Percentiles rank a stretch among this genome's conserved stretches.
These are phyloP conservation scores for Acronicta aceris DNA, from an alignment of 2,888 invertebrate genomes.

Conservation along the genomic window DNA sequence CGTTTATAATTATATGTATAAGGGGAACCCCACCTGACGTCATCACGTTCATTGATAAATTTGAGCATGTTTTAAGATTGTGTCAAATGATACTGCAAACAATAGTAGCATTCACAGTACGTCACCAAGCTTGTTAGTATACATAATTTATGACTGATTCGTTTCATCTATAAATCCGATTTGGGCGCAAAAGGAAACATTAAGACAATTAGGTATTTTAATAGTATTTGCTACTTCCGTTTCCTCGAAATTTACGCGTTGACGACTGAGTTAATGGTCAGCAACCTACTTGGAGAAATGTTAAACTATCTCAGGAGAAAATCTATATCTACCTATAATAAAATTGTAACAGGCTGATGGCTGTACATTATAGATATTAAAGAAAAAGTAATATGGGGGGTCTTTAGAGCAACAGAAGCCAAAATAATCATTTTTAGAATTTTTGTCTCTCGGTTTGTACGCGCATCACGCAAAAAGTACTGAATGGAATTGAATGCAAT, in stretches of 20 bases:
- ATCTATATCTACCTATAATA: too few relatives aligned
- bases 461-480: too few relatives aligned
- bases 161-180: not conserved
- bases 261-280: too few relatives aligned
- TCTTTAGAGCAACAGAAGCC: too few relatives aligned
- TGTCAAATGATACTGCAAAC: slow-evolving; percentile 23
- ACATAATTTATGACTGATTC: not conserved
- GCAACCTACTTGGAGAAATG: too few relatives aligned
- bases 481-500: too few relatives aligned
- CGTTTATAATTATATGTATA: not conserved
- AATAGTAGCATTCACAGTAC: slow-evolving; percentile 17
- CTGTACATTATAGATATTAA: too few relatives aligned
- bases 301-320: too few relatives aligned
- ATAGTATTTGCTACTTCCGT: not conserved
- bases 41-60: slow-evolving; percentile 30
- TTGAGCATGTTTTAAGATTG: slow-evolving; percentile 22
- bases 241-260: not conserved
- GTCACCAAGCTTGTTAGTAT: slow-evolving; percentile 19
- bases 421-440: too few relatives aligned
- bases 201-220: not conserved
- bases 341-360: too few relatives aligned
- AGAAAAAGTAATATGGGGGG: too few relatives aligned
- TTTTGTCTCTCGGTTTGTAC: too few relatives aligned
- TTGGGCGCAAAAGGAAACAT: not conserved
- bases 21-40: slow-evolving; percentile 33